Base-by-base conservation (phyloP, 37 sponge, comb jelly and placozoan species). In the Cliona cf. orientalis region DNA sequence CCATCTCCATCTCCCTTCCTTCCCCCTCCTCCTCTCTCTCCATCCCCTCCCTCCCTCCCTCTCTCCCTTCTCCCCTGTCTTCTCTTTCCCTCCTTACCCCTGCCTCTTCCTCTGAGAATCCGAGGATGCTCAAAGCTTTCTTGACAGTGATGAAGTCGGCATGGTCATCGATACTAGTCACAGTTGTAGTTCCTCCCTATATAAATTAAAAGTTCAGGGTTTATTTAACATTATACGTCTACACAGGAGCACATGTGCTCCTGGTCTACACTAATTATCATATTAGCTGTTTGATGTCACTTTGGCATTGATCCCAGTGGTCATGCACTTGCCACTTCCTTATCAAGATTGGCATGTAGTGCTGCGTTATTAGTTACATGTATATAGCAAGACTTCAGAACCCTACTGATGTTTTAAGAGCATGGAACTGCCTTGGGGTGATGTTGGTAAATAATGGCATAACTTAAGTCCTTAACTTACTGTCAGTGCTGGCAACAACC, bases 51-150 rank as follows among this genome's bases (percentile, higher is more conserved):
- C 94, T 74, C 29, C 36, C 0, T 28, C 58, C 74, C 83, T 87
- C 35, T 33, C 66, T 6, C 75, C 66, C n/a, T n/a, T n/a, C n/a
- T n/a, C n/a, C n/a, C n/a, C n/a, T n/a, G n/a, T n/a, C n/a, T n/a
- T n/a, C 37, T 3, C 38, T 5, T 44, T 22, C 35, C 33, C 26
- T 11, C 36, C 75, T 46, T 43, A 93, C 94, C 79, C 29, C 36
- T 0, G 33, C 58, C 74, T 86, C 92, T 43, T 33, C 66, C 2
- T 80, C 66, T 3, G 61, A 34, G 60, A 91, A 91, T 28, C 91
- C 91, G 29, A 91, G 55, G n/a, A 85, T 78, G 28, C 46, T 29
- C 29, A 91, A 82, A 62, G 69, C 91, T 31, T 85, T 83, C 26
- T 77, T 69, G 6, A 91, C 91, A 19, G 29, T 58, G 29, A 58